Base-by-base conservation (phyloP, 2,888 invertebrate genomes). In the Chloromyia formosa region DNA sequence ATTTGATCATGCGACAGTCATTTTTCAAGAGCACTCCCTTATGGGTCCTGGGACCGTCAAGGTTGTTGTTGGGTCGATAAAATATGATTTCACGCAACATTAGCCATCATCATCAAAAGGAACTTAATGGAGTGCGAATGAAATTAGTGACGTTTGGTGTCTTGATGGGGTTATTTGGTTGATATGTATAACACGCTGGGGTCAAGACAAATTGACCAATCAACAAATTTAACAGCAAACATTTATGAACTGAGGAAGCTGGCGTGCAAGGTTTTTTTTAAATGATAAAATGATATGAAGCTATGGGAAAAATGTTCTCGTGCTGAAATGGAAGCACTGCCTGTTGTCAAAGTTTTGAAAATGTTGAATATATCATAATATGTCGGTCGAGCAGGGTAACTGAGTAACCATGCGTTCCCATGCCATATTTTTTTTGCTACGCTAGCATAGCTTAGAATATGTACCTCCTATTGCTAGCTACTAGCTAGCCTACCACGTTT, bases 1-100 rank as follows among this genome's bases (percentile, higher is more conserved):
- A 49, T 49, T n/a, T 49, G 49, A 49, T 12, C 49, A 49, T 49
- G 49, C 49, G 10, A 49, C 16, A 12, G 49, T 7, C 49, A 7
- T 49, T 49, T 49, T 49, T 49, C 49, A 49, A 49, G 16, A 49
- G 49, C 49, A 49, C 49, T n/a, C 49, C 49, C 49, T 49, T 35
- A 4, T 35, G 27, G 27, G 49, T n/a, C 14, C 12, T n/a, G 49
- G 49, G 49, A 49, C 49, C 16, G 49, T 49, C 49, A 49, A 49
- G 49, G 49, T 49, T 49, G 12, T 49, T 61, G 61, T 61, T 61
- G 12, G 61, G 20, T 61, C 61, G 61, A 61, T 61, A 61, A 35
- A 61, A 61, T 56, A 61, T 35, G 61, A 35, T 61, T 61, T 27
- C 61, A 61, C 20, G 18, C 20, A 20, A 5, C 18, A 56, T n/a